phyloP scores from a whole-genome alignment of 2,888 invertebrate species.

The Lasioglossum lativentre region DNA sequence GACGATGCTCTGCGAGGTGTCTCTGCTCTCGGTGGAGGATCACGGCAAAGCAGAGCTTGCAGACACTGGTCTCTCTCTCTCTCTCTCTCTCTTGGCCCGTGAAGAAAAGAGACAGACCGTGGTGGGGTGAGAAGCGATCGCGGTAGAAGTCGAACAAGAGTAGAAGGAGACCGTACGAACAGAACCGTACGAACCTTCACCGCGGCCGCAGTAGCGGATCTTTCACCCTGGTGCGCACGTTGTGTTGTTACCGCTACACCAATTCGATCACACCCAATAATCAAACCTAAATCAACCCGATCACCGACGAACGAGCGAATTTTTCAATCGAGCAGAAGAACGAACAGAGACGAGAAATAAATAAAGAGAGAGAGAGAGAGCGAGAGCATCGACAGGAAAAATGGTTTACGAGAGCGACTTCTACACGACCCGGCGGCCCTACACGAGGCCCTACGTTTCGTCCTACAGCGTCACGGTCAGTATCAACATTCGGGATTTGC shows the following conservation, averaged over 20 bases:
- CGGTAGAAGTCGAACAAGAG: slow-evolving; percentile 44
- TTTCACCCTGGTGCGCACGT: slow-evolving; percentile 47
- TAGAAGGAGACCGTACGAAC: slow-evolving; percentile 54
- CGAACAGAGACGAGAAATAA: slow-evolving; percentile 61
- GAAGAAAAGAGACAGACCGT: slow-evolving; percentile 21
- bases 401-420: slow-evolving; percentile 98
- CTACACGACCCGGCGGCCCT: slow-evolving; percentile 94
- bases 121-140: slow-evolving; percentile 39
- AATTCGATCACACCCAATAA: background rate
- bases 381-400: slow-evolving; percentile 75
- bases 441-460: slow-evolving; percentile 89
- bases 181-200: slow-evolving; percentile 83
- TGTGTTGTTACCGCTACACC: slow-evolving; percentile 10
- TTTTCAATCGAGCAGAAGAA: slow-evolving; percentile 38
- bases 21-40: slow-evolving; percentile 29
- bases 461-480: slow-evolving; percentile 94
- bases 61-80: background rate
- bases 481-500: slow-evolving; percentile 75
- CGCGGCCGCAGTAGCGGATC: slow-evolving; percentile 78
- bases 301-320: slow-evolving; percentile 48
- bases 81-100: background rate
- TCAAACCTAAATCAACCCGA: background rate
- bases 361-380: background rate
- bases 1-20: slow-evolving; percentile 39
- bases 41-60: slow-evolving; percentile 5